Evolutionary conservation across 1,140 invertebrate genomes (phyloP).

Genomic region (Drosophila fuyamai): DNA sequence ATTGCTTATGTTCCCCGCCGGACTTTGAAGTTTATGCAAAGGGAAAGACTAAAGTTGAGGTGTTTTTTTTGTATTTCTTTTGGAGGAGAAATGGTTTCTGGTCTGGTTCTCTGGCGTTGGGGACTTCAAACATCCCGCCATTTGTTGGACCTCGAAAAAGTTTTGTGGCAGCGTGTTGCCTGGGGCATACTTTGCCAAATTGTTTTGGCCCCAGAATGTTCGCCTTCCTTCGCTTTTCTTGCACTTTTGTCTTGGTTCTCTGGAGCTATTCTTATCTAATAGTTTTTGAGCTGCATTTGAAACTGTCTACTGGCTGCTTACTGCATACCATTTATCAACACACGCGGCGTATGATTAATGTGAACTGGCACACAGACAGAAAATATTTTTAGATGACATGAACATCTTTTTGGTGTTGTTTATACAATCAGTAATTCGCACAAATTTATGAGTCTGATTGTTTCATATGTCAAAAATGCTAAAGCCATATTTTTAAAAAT

Average conservation of each 20-base stretch:
- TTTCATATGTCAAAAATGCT: too few relatives aligned
- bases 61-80: neutral
- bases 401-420: too few relatives aligned
- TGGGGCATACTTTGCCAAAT: constrained; percentile 48
- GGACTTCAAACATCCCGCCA: constrained; percentile 16
- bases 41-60: neutral
- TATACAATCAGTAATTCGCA: too few relatives aligned
- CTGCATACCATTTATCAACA: constrained; percentile 66
- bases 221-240: neutral
- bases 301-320: constrained; percentile 20
- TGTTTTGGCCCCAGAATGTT: constrained; percentile 46
- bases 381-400: neutral
- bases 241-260: neutral
- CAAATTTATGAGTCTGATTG: too few relatives aligned
- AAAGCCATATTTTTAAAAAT: too few relatives aligned
- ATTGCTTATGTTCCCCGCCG: constrained; percentile 20
- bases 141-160: constrained; percentile 11
- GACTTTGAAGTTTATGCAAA: constrained; percentile 17
- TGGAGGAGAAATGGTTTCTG: neutral
- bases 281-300: constrained; percentile 24
- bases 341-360: constrained; percentile 65
- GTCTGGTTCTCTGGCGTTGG: neutral
- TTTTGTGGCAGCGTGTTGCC: constrained; percentile 37
- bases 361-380: neutral
- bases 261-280: constrained; percentile 6